Conservation (phyloP, 2,113 vertebrate species). For the Fulica atra region DNA sequence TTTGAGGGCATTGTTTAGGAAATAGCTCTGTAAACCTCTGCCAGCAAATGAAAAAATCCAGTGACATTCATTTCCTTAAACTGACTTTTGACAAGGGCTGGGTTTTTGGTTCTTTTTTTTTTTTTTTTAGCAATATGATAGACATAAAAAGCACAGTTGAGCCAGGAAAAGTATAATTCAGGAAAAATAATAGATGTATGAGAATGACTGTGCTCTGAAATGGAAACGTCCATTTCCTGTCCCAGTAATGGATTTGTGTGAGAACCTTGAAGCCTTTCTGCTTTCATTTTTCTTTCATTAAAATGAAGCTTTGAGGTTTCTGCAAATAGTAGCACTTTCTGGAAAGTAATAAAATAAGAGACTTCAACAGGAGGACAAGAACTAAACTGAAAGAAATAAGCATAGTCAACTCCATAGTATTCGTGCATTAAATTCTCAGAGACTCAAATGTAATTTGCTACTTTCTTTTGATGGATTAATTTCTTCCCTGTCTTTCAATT, state of each 20-base stretch:
- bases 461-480: neutral
- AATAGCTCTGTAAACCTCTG: neutral
- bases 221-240: neutral
- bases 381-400: neutral
- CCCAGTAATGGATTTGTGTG: neutral
- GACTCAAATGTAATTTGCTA: neutral
- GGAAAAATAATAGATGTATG: neutral
- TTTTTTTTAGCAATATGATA: neutral
- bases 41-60: neutral
- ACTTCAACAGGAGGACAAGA: neutral
- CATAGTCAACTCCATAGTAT: neutral
- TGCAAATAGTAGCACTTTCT: neutral
- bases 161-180: neutral
- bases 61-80: neutral
- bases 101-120: no score
- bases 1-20: neutral
- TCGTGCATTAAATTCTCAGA: neutral
- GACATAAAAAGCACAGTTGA: neutral
- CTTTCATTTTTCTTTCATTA: neutral
- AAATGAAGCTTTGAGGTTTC: neutral
- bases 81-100: neutral
- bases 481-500: neutral
- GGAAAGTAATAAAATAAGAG: neutral
- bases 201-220: neutral
- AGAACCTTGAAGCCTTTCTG: neutral